Evolutionary conservation across 2,797 vertebrate genomes (phyloP).

Genomic region (Oryzias sinensis): DNA sequence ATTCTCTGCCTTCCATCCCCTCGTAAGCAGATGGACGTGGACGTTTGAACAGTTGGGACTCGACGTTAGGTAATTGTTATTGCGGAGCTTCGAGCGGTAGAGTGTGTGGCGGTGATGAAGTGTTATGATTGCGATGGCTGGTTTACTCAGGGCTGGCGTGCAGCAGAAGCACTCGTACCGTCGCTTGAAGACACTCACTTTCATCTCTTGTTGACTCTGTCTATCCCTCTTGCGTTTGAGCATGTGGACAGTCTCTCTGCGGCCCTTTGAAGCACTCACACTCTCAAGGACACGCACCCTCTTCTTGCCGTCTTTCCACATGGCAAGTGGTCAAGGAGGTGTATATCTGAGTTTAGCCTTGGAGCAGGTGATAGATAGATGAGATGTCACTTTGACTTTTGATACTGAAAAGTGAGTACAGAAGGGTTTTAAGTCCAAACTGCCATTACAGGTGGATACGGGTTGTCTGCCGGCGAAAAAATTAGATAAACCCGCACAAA

Average conservation of each 20-base stretch:
- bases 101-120: conserved; percentile 54
- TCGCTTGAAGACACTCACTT: conserved; percentile 46
- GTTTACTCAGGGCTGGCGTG: conserved; percentile 27
- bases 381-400: conserved; percentile 66
- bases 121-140: conserved; percentile 47
- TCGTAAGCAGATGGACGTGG: conserved; percentile 55
- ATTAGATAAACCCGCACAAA: too few species aligned
- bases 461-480: neutral
- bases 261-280: conserved; percentile 40
- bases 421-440: conserved; percentile 26
- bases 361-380: conserved; percentile 52
- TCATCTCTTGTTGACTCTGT: conserved; percentile 21
- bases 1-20: conserved; percentile 3
- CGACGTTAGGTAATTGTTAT: conserved; percentile 55
- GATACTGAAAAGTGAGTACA: conserved; percentile 54
- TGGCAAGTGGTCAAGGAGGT: conserved; percentile 34
- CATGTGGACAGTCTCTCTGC: conserved; percentile 33
- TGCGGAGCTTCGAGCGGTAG: conserved; percentile 48
- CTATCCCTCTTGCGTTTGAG: conserved; percentile 5
- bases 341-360: conserved; percentile 42
- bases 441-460: neutral
- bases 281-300: conserved; percentile 33
- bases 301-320: conserved; percentile 16
- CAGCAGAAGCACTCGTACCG: conserved; percentile 40
- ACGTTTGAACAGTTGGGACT: conserved; percentile 59